Evolutionary conservation across 2,888 invertebrate species (phyloP), one percentile per base, ranked within the genome.

Genomic region (Hymenopus coronatus): DNA sequence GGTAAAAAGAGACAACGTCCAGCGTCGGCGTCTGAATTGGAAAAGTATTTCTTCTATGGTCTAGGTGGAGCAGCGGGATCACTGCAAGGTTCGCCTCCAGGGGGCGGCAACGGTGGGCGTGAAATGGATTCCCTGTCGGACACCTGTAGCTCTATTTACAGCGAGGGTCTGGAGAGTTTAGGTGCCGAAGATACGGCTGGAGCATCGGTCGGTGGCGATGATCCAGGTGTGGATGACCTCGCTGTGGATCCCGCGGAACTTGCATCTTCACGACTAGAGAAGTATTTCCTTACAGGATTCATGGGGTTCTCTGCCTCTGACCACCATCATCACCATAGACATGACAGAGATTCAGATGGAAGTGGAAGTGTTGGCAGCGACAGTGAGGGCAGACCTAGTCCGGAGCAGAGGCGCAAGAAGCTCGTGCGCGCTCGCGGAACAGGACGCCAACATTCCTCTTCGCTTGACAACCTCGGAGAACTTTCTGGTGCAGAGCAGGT

Each of bases 1-100:
- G 88, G 86, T n/a, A 81, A 46, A 28, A 85, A 82, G 94, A 95
- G 95, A 93, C 94, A 95, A 91, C 94, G 96, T 89, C 96, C 96
- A 81, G 94, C 96, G 89, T 97, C 97, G 2, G 96, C 97, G 0
- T 97, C 98, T 0, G 97, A 98, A 92, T 93, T 98, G 90, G 98
- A 98, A 93, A 98, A 97, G 93, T 98, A 98, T 93, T 98, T 97
- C 94, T 97, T 97, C 93, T 98, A 97, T 91, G 97, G 96, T 0
- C 94, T 98, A 83, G 97, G 97, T 30, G 97, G 97, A 91, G 97
- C 96, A 14, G 54, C 54, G 94, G 94, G 91, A 94, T 33, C 33
- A n/a, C 33, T 3, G 8, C 12, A 33, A 0, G 82, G 82, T 30
- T 82, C 87, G 27, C 84, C 30, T 15, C 33, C 94, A 88, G 93